phyloP scores from a whole-genome alignment of 1,140 invertebrate species.

The Branchinecta lindahli region DNA sequence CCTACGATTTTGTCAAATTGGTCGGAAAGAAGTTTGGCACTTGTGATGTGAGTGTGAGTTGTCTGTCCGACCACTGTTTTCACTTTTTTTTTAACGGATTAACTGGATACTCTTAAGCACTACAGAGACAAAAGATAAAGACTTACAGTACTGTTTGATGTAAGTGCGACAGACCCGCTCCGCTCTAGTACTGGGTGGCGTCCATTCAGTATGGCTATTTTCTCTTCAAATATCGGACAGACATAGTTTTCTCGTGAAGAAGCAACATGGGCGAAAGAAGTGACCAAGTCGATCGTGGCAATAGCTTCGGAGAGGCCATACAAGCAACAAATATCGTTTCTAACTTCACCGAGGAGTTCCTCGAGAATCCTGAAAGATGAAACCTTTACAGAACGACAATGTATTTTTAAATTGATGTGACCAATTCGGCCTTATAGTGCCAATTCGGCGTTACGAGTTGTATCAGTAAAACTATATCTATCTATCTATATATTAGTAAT shows the following conservation, averaged over 20 bases:
- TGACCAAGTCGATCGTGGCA: slow-evolving; percentile 57
- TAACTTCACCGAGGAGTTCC: slow-evolving; percentile 36
- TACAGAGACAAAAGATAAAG: neutral
- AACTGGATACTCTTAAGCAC: no score
- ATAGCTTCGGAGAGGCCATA: slow-evolving; percentile 65
- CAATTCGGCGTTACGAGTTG: no score
- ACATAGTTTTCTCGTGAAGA: slow-evolving; percentile 41
- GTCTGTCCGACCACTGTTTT: no score
- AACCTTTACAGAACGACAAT: no score
- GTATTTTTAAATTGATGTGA: no score
- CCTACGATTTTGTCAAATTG: no score
- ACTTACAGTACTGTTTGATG: slow-evolving; percentile 61
- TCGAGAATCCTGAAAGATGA: slow-evolving; percentile 32
- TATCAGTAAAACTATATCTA: no score
- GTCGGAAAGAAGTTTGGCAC: no score
- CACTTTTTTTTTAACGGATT: no score
- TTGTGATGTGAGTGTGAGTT: no score
- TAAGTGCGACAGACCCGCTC: slow-evolving; percentile 38
- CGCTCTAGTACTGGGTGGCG: slow-evolving; percentile 64
- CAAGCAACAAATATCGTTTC: slow-evolving; percentile 50
- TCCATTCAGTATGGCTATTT: slow-evolving; percentile 48
- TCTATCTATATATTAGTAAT: no score
- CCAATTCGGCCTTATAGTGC: no score
- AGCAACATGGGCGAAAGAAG: slow-evolving; percentile 51
- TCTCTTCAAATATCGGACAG: slow-evolving; percentile 51